Evolutionary conservation across 2,888 invertebrate species (phyloP).

Genomic region (Acleris literana): DNA sequence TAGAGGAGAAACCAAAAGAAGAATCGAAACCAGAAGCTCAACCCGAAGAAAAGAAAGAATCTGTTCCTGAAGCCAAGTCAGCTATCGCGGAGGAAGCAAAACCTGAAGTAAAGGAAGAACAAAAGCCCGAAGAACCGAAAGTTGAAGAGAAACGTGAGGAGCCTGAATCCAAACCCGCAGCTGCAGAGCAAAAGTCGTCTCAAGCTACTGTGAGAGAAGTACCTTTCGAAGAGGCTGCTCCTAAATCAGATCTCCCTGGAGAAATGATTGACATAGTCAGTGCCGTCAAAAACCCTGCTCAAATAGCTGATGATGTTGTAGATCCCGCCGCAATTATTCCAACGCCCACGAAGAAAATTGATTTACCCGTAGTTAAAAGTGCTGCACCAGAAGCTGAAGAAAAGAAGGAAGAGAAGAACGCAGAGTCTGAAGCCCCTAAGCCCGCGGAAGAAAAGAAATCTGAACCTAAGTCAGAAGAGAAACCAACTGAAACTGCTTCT

Average conservation of each 20-base stretch:
- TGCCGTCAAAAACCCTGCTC: conserved; percentile 60
- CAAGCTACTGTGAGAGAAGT: conserved; percentile 61
- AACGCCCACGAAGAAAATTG: conserved; percentile 63
- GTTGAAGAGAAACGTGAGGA: conserved; percentile 46
- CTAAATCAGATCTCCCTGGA: conserved; percentile 56
- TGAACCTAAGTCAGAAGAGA: conserved; percentile 42
- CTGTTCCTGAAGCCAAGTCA: conserved; percentile 40
- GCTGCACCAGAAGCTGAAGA: conserved; percentile 61
- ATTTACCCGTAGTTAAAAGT: conserved; percentile 56
- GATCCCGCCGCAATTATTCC: conserved; percentile 59
- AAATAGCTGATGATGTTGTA: conserved; percentile 66
- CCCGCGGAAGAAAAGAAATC: conserved; percentile 40
- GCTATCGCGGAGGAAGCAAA: conserved; percentile 37
- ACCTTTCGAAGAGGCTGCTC: conserved; percentile 48
- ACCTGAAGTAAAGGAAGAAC: conserved; percentile 51
- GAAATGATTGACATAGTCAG: conserved; percentile 63
- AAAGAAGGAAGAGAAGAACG: conserved; percentile 58
- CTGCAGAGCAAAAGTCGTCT: conserved; percentile 39
- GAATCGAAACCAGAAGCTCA: conserved; percentile 42
- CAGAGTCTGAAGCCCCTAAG: conserved; percentile 37
- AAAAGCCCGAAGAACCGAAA: conserved; percentile 49
- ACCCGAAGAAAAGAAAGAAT: conserved; percentile 40
- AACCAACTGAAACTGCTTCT: conserved; percentile 42
- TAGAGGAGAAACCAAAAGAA: conserved; percentile 46
- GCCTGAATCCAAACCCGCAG: conserved; percentile 50